These are phyloP conservation scores for Hemibagrus guttatus DNA, from an alignment of 2,797 vertebrate genomes.

Conservation along the genomic window DNA sequence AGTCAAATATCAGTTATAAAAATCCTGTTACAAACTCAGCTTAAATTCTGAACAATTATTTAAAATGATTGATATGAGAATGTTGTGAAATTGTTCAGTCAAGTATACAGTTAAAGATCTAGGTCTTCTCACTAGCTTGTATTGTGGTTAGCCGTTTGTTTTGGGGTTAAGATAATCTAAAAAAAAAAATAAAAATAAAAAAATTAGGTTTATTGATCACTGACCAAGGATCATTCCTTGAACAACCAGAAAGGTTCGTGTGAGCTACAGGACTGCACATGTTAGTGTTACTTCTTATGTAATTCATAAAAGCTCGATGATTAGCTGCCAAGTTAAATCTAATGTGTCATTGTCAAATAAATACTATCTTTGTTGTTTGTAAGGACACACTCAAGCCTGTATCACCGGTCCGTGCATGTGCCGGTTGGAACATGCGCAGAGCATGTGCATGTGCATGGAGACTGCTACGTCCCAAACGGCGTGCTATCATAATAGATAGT, in stretches of 20 bases:
- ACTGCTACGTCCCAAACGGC: background rate
- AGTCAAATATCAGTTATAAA: background rate
- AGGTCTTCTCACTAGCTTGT: background rate
- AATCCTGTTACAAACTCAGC: background rate
- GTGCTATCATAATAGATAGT: background rate
- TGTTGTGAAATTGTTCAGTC: background rate
- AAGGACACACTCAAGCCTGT: background rate
- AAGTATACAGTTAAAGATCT: background rate
- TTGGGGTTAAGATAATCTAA: background rate
- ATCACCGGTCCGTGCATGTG: background rate
- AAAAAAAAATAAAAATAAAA: background rate
- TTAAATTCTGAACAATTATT: background rate
- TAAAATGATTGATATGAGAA: background rate
- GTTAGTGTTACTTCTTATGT: background rate
- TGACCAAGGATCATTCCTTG: background rate
- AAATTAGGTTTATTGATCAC: background rate
- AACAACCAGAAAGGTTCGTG: background rate
- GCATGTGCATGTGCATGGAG: background rate
- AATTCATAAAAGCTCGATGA: background rate
- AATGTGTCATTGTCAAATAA: background rate
- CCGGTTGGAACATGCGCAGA: background rate
- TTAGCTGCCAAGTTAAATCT: constrained; percentile 34
- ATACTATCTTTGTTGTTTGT: background rate
- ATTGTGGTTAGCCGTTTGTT: background rate
- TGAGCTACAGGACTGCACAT: background rate